Evolutionary conservation across 2,113 vertebrate species (phyloP).

Genomic region (Sander vitreus): DNA sequence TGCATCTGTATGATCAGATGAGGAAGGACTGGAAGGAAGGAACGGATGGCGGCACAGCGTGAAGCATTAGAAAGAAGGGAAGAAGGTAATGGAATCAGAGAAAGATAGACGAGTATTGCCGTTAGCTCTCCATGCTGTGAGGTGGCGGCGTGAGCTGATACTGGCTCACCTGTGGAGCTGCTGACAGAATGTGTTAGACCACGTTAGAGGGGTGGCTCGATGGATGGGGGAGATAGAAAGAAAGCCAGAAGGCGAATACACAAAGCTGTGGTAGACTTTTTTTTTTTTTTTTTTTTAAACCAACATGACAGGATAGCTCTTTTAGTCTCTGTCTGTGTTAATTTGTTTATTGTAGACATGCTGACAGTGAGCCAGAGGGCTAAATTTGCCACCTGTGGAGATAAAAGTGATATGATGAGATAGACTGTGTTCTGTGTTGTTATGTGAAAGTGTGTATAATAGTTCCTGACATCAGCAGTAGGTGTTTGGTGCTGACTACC

Average conservation of each 20-base stretch:
- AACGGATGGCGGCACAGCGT: slow-evolving; percentile 1
- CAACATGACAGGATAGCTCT: slow-evolving; percentile 17
- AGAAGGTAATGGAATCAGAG: slow-evolving; percentile 3
- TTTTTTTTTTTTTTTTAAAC: not conserved
- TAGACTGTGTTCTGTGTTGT: slow-evolving; percentile 31
- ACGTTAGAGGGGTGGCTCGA: slow-evolving; percentile 23
- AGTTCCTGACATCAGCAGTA: slow-evolving; percentile 73
- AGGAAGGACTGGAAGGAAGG: slow-evolving; percentile 26
- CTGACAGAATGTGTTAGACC: slow-evolving; percentile 52
- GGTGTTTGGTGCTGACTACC: slow-evolving; percentile 66
- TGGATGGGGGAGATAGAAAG: slow-evolving; percentile 16
- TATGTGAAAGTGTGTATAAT: slow-evolving; percentile 54
- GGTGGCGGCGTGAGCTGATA: slow-evolving; percentile 36
- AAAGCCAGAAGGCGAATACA: slow-evolving; percentile 26
- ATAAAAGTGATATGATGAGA: slow-evolving; percentile 75
- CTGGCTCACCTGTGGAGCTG: slow-evolving; percentile 72
- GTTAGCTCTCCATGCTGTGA: slow-evolving; percentile 16
- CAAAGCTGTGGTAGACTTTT: slow-evolving; percentile 30
- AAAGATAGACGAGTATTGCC: not conserved
- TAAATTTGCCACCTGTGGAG: slow-evolving; percentile 76
- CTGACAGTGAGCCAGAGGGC: slow-evolving; percentile 65
- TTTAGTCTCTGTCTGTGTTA: slow-evolving; percentile 41
- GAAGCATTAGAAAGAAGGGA: slow-evolving; percentile 17
- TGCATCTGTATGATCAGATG: slow-evolving; percentile 38
- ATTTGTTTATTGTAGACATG: slow-evolving; percentile 62